A percentile compares a stretch with the other conserved stretches of the same genome.
Conservation (phyloP, 1,140 invertebrate genomes). For the Bombyx mori region DNA sequence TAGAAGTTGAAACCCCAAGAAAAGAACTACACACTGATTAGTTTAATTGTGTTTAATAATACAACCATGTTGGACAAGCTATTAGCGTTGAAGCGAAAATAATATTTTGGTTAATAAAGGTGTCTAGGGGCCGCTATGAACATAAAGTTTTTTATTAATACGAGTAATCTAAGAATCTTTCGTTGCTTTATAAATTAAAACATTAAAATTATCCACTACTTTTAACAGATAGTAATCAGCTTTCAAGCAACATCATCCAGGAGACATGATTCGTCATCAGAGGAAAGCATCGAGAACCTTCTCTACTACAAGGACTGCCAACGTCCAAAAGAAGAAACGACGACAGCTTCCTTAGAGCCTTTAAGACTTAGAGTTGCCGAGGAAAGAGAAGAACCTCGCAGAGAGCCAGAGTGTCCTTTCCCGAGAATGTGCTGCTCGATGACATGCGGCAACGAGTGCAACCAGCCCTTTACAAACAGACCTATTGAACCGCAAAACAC, state of each 20-base stretch:
- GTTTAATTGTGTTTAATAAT: too few relatives aligned
- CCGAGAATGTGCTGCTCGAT: slow-evolving; percentile 32
- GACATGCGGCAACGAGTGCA: slow-evolving; percentile 48
- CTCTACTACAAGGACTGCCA: slow-evolving; percentile 55
- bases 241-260: slow-evolving; percentile 21
- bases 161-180: too few relatives aligned
- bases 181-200: too few relatives aligned
- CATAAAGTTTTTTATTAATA: too few relatives aligned
- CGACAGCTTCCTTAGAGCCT: not conserved
- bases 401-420: slow-evolving; percentile 20
- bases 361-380: not conserved
- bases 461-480: slow-evolving; percentile 14
- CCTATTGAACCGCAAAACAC: slow-evolving; percentile 9
- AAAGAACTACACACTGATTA: too few relatives aligned
- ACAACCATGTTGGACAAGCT: too few relatives aligned
- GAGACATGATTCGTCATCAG: slow-evolving; percentile 34
- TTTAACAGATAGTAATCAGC: slow-evolving; percentile 3
- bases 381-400: not conserved
- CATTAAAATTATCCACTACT: not conserved
- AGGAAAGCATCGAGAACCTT: slow-evolving; percentile 53
- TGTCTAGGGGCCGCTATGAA: too few relatives aligned
- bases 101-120: too few relatives aligned
- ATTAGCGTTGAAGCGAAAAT: too few relatives aligned
- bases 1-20: too few relatives aligned
- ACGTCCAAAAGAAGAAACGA: slow-evolving; percentile 16